These are phyloP conservation scores for Eclectus roratus DNA, from an alignment of 2,113 vertebrate genomes.

Conservation along the genomic window DNA sequence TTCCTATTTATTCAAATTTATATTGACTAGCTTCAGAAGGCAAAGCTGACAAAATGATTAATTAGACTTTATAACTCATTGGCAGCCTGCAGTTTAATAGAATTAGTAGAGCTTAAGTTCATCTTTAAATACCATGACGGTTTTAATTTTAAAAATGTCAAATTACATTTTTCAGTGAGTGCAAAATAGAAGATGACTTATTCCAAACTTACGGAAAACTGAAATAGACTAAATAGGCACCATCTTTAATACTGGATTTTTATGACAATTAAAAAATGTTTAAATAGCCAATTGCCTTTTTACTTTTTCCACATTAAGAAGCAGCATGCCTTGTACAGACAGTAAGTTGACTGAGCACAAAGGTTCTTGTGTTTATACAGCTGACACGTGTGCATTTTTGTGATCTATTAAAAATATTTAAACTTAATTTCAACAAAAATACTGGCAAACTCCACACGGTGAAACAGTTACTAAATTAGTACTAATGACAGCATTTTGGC, in stretches of 20 bases:
- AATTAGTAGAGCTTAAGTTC: conserved; percentile 79
- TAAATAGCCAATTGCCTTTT: background rate
- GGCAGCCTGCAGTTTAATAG: conserved; percentile 73
- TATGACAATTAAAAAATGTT: background rate
- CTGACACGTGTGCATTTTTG: background rate
- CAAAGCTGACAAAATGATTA: conserved; percentile 80
- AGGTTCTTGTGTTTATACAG: background rate
- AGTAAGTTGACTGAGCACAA: background rate
- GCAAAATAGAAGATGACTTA: conserved; percentile 65
- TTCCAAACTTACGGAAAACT: conserved; percentile 28
- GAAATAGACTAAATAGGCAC: background rate
- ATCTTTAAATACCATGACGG: conserved; percentile 75
- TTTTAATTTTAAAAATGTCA: conserved; percentile 73
- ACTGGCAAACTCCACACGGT: background rate
- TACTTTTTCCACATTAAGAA: background rate
- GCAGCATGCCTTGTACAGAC: background rate
- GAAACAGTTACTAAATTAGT: background rate
- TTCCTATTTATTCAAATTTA: conserved; percentile 79
- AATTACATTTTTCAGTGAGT: conserved; percentile 70
- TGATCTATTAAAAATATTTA: background rate
- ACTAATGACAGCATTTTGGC: background rate
- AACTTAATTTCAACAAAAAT: background rate
- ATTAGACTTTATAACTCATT: conserved; percentile 76
- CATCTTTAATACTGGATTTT: background rate
- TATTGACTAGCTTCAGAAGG: conserved; percentile 74